A percentile compares a stretch with the other conserved stretches of the same genome.
Evolutionary conservation across 2,113 vertebrate genomes (phyloP).

Genomic region (Corynorhinus townsendii): DNA sequence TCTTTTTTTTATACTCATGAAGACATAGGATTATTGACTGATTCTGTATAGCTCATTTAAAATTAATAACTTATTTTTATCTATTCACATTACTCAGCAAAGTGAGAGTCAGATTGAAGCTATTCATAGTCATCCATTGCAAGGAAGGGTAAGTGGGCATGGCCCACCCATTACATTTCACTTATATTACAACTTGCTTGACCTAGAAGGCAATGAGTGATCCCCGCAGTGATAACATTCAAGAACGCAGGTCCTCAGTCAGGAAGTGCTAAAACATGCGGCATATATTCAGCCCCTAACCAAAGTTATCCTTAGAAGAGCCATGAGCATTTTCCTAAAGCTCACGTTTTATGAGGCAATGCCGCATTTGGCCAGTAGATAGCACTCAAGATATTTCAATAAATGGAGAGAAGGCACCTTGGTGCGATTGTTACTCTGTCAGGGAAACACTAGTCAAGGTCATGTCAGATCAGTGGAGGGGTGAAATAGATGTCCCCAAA

Average conservation of each 20-base stretch:
- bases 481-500: not conserved
- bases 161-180: not conserved
- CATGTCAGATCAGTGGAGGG: not conserved
- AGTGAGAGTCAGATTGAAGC: not conserved
- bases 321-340: not conserved
- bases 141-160: not conserved
- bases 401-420: rapidly evolving
- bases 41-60: slow-evolving; percentile 30
- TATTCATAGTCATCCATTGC: not conserved
- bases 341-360: slow-evolving; percentile 13
- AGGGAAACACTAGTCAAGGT: not conserved
- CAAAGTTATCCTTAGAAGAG: not conserved
- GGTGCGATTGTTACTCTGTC: not conserved
- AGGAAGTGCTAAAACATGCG: not conserved
- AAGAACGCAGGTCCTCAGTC: not conserved
- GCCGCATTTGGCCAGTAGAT: slow-evolving; percentile 74
- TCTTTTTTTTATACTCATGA: slow-evolving; percentile 45
- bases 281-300: not conserved
- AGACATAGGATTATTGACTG: slow-evolving; percentile 15
- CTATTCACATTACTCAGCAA: slow-evolving; percentile 28
- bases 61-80: slow-evolving; percentile 42
- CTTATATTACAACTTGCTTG: not conserved
- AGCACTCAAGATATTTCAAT: slow-evolving; percentile 74
- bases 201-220: not conserved
- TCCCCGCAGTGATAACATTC: not conserved